phyloP scores from a whole-genome alignment of 2,113 vertebrate species.

The Enhydra lutris region DNA sequence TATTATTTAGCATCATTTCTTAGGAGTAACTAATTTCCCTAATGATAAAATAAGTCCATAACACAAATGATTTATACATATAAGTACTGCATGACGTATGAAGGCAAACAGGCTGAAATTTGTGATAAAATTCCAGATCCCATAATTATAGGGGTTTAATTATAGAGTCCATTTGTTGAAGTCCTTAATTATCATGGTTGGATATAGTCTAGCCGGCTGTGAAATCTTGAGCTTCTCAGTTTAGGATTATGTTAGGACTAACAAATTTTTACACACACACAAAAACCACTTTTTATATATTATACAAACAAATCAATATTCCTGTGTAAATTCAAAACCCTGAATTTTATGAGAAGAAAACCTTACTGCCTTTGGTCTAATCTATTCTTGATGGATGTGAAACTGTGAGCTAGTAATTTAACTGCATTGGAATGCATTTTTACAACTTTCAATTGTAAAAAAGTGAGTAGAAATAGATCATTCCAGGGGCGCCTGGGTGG shows the following conservation, averaged over 20 bases:
- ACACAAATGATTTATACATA: neutral
- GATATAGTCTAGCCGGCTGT: neutral
- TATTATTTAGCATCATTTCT: slow-evolving; percentile 3
- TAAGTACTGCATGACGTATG: neutral
- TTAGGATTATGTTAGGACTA: neutral
- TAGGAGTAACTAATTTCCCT: neutral
- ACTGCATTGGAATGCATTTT: neutral
- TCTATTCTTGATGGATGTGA: neutral
- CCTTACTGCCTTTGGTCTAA: neutral
- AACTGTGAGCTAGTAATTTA: neutral
- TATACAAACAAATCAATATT: neutral
- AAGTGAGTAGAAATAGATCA: neutral
- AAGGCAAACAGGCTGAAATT: neutral
- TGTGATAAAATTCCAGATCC: neutral
- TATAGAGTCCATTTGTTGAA: neutral
- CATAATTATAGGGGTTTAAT: neutral
- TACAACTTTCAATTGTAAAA: neutral
- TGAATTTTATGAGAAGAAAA: neutral
- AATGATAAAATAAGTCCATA: neutral
- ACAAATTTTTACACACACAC: neutral
- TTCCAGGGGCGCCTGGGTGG: neutral
- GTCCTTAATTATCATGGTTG: neutral
- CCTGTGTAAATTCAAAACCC: neutral
- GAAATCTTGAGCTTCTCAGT: neutral
- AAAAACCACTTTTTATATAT: neutral